Evolutionary conservation across 2,113 vertebrate species (phyloP).

Genomic region (Seriola dumerili): DNA sequence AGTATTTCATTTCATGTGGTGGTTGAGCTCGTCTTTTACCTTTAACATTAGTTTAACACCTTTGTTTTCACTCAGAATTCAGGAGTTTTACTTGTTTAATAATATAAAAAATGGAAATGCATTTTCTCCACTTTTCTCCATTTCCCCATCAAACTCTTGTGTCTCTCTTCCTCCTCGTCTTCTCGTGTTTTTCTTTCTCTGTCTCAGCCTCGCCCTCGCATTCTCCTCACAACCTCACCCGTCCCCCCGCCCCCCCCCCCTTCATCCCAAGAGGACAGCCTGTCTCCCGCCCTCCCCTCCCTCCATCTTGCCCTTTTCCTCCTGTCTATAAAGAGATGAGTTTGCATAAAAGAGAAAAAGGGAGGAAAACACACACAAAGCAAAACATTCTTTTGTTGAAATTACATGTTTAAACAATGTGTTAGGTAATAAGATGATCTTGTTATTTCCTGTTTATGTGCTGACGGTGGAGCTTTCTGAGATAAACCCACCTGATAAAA

Average conservation of each 20-base stretch:
- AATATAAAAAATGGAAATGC: too few relatives aligned
- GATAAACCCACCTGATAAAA: neutral
- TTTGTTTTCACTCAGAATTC: too few relatives aligned
- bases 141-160: neutral
- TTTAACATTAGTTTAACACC: too few relatives aligned
- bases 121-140: too few relatives aligned
- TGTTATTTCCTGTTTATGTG: neutral
- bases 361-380: neutral
- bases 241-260: neutral
- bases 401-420: neutral
- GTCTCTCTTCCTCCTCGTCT: neutral
- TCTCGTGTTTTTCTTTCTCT: neutral
- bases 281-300: conserved; percentile 5
- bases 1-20: too few relatives aligned
- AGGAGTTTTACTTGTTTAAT: too few relatives aligned
- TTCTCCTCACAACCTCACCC: neutral
- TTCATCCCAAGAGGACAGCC: neutral
- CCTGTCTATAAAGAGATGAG: conserved; percentile 4
- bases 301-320: conserved; percentile 19
- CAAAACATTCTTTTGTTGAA: neutral
- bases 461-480: neutral
- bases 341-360: conserved; percentile 10
- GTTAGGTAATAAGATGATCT: neutral
- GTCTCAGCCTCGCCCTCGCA: neutral
- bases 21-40: too few relatives aligned